Conservation (phyloP, 2,797 vertebrate genomes). For the Silurus lanzhouensis region DNA sequence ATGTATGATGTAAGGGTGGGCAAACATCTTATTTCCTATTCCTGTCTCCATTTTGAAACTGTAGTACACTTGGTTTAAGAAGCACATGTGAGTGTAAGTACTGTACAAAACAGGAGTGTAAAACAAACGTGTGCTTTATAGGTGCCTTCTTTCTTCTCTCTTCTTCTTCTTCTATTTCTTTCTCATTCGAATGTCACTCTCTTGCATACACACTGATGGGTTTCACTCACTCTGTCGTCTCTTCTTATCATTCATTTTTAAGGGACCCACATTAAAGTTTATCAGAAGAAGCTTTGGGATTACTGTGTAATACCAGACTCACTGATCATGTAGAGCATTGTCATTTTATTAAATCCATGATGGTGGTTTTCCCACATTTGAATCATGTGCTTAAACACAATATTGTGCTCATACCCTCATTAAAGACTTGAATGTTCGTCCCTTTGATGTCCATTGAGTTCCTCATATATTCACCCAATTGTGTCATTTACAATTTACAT, state of each 20-base stretch:
- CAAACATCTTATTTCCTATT: constrained; percentile 61
- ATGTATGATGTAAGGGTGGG: constrained; percentile 60
- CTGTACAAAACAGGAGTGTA: constrained; percentile 7
- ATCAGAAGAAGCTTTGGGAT: not conserved
- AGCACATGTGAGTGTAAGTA: constrained; percentile 11
- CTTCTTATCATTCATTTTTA: constrained; percentile 26
- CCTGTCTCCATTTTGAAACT: constrained; percentile 8
- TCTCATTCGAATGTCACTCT: not conserved
- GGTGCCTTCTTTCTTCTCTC: not conserved
- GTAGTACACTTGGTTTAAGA: not conserved
- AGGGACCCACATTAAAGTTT: constrained; percentile 36
- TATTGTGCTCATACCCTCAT: too few species aligned
- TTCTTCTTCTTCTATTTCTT: not conserved
- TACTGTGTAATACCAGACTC: not conserved
- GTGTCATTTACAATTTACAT: not conserved
- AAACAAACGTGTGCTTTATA: constrained; percentile 2
- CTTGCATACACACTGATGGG: not conserved
- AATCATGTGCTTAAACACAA: not conserved
- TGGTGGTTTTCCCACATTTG: not conserved
- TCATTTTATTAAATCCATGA: not conserved
- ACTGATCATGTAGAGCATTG: not conserved
- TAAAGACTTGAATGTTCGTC: constrained; percentile 28
- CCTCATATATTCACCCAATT: not conserved
- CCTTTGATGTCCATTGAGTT: constrained; percentile 30
- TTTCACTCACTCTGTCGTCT: not conserved